Percentiles rank a stretch among this genome's conserved stretches.
Conservation (phyloP, 2,113 vertebrate genomes). For the Felis chaus region DNA sequence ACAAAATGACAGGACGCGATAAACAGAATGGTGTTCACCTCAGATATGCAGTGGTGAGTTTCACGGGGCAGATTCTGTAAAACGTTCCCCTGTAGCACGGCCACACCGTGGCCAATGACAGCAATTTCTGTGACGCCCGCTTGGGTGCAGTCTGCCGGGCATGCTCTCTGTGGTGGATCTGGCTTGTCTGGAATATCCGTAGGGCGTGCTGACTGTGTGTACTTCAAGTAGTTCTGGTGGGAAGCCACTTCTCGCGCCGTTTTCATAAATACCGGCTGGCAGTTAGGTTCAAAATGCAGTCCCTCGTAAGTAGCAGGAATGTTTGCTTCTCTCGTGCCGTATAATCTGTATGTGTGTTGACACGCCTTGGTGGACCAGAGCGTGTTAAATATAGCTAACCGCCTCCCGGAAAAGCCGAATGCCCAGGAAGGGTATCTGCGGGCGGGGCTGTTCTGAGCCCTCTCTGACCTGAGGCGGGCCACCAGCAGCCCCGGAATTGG, state of each 20-base stretch:
- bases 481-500: too few species aligned
- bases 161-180: fast-evolving
- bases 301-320: not conserved
- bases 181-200: not conserved
- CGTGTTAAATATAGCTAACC: not conserved
- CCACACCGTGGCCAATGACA: not conserved
- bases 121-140: not conserved
- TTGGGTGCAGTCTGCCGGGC: not conserved
- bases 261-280: not conserved
- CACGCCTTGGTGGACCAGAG: fast-evolving
- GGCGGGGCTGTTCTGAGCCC: not conserved
- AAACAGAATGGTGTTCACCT: not conserved
- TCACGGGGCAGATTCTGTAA: not conserved
- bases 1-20: not conserved
- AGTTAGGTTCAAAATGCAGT: not conserved
- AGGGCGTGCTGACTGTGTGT: too few species aligned
- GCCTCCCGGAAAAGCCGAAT: not conserved
- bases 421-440: not conserved
- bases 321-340: not conserved
- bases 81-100: not conserved
- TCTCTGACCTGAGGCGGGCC: not conserved
- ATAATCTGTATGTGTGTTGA: too few species aligned
- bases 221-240: not conserved
- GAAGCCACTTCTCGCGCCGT: not conserved
- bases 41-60: not conserved